A percentile compares a stretch with the other conserved stretches of the same genome.
phyloP scores from a whole-genome alignment of 2,888 invertebrate genomes.

The Dasysyrphus albostriatus region DNA sequence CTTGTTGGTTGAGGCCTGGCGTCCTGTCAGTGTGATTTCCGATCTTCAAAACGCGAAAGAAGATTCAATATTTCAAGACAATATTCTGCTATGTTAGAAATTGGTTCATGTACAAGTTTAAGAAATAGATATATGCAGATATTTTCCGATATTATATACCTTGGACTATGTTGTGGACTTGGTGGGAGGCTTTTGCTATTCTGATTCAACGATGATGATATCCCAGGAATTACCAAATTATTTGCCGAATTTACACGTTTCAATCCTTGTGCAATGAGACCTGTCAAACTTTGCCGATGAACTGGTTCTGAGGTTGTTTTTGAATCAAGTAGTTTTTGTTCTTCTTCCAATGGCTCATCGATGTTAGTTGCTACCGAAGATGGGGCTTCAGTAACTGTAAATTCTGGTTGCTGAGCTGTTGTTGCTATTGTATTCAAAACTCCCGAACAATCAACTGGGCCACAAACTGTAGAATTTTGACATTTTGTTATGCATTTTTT shows the following conservation, averaged over 20 bases:
- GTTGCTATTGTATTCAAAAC: constrained; percentile 44
- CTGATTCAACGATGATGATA: constrained; percentile 84
- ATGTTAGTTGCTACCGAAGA: not conserved
- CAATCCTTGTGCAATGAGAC: constrained; percentile 85
- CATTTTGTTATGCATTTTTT: constrained; percentile 97
- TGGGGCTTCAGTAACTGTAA: constrained; percentile 84
- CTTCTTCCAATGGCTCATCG: constrained; percentile 60
- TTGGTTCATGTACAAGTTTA: too few species aligned
- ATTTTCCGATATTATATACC: constrained; percentile 76
- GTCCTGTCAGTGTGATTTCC: too few species aligned
- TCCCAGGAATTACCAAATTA: constrained; percentile 87
- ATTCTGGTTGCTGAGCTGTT: constrained; percentile 82
- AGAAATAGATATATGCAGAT: too few species aligned
- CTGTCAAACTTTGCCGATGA: constrained; percentile 83
- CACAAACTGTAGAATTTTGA: constrained; percentile 89
- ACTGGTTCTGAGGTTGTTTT: constrained; percentile 76
- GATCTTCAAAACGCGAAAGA: too few species aligned
- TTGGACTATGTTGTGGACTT: constrained; percentile 90
- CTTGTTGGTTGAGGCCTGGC: too few species aligned
- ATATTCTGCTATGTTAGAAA: too few species aligned
- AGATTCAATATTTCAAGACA: too few species aligned
- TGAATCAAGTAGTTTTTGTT: constrained; percentile 25
- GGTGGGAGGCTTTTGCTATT: constrained; percentile 89
- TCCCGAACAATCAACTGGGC: constrained; percentile 82
- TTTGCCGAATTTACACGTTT: constrained; percentile 90